Evolutionary conservation across 2,113 vertebrate genomes (phyloP), one percentile per base, ranked within the genome.

Genomic region (Anoura caudifer): DNA sequence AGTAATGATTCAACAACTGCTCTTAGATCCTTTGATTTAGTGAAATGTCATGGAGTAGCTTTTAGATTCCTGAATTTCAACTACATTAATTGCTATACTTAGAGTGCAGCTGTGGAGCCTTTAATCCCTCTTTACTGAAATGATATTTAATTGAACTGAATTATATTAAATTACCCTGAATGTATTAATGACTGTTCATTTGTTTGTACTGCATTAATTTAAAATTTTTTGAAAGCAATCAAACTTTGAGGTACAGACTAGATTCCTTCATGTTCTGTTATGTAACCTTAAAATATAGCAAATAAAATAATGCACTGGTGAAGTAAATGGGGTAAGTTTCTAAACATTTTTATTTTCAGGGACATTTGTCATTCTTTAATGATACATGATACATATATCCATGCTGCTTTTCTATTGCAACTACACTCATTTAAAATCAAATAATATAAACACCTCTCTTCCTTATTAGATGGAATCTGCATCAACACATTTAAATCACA

Each of bases 71-170:
- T 50, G 22, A 91, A 79, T 90, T 94, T 83, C 83, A 83, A 20
- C 88, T 47, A 45, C 75, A 82, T 95, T 97, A 97, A 97, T 97
- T 95, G 93, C 91, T 97, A 22, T 94, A 80, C 85, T 96, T 92
- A 92, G 65, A 67, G 31, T 65, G n/a, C 82, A 90, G 85, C 91
- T 97, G 89, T 81, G 0, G 0, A 94, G 82, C 82, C 85, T 90
- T 94, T 97, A 97, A 97, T 96, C 89, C 77, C 33, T 94, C 86
- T 95, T 81, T 92, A 91, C 69, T 54, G 52, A 81, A 85, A 67
- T 56, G 82, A 81, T 93, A 92, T 82, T 96, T 73, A 96, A 96
- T 96, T 92, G 85, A 97, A 94, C 84, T 69, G 73, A 96, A 94
- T 96, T 95, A 88, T 70, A 79, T 90, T 90, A 87, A 96, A 96